Conservation (phyloP, 2,888 invertebrate species). For the Chalcis sispes region DNA sequence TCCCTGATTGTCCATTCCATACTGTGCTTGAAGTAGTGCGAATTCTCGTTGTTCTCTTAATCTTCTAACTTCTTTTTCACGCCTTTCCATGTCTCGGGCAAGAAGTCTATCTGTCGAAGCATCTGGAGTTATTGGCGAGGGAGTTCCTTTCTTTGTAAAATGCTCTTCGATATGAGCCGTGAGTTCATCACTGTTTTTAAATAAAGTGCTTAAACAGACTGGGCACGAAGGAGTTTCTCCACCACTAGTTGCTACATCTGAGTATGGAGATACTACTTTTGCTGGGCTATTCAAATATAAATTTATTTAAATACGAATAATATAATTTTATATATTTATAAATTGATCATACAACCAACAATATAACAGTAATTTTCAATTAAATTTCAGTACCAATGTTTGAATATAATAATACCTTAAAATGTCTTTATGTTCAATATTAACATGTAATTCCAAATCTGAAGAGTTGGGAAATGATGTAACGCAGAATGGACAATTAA, state of each 20-base stretch:
- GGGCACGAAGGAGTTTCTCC: slow-evolving; percentile 75
- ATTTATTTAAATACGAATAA: not conserved
- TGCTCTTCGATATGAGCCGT: slow-evolving; percentile 89
- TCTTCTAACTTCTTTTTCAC: slow-evolving; percentile 83
- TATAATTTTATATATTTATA: slow-evolving; percentile 6
- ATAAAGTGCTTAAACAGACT: slow-evolving; percentile 75
- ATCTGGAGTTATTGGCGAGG: slow-evolving; percentile 76
- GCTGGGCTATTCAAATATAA: slow-evolving; percentile 66
- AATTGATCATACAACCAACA: not conserved
- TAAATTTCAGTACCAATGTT: too few relatives aligned
- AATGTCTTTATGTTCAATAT: slow-evolving; percentile 89
- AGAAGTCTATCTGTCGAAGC: slow-evolving; percentile 77
- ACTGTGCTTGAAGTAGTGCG: slow-evolving; percentile 87
- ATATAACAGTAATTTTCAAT: not conserved
- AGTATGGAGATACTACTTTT: slow-evolving; percentile 69
- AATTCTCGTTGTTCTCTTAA: slow-evolving; percentile 88
- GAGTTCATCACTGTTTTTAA: slow-evolving; percentile 78
- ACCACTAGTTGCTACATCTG: slow-evolving; percentile 70
- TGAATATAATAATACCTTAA: slow-evolving; percentile 79
- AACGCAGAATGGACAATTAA: slow-evolving; percentile 88
- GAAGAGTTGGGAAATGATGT: slow-evolving; percentile 84
- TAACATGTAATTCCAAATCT: slow-evolving; percentile 90
- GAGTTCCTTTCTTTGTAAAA: slow-evolving; percentile 78
- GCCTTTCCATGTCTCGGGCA: slow-evolving; percentile 78
- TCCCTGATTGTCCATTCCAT: slow-evolving; percentile 93